phyloP scores from a whole-genome alignment of 1,140 invertebrate species.

The Triops longicaudatus region DNA sequence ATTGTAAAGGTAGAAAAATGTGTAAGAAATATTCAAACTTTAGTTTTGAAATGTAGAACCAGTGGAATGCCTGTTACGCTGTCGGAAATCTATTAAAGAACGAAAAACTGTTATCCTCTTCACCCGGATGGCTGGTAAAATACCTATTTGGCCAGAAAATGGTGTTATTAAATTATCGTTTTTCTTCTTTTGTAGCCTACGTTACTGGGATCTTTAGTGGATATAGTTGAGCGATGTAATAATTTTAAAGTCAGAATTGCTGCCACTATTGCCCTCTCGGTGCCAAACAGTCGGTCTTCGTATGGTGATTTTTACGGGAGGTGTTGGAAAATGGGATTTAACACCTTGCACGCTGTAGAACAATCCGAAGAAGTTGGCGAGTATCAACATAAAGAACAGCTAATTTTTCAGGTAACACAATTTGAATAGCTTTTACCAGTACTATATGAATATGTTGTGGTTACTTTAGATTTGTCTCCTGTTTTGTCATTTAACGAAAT shows the following conservation, averaged over 20 bases:
- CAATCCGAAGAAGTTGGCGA: constrained; percentile 59
- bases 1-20: constrained; percentile 61
- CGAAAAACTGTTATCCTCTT: constrained; percentile 41
- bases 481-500: constrained; percentile 38
- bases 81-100: constrained; percentile 67
- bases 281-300: constrained; percentile 45
- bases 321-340: constrained; percentile 59
- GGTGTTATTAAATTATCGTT: constrained; percentile 28
- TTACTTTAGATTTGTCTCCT: constrained; percentile 40
- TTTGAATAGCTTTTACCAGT: constrained; percentile 3
- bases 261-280: constrained; percentile 61
- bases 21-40: constrained; percentile 27
- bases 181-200: constrained; percentile 39
- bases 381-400: constrained; percentile 66
- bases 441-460: constrained; percentile 29
- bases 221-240: constrained; percentile 46
- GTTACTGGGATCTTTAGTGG: constrained; percentile 44
- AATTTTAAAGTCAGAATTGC: constrained; percentile 72
- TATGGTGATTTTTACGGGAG: constrained; percentile 52
- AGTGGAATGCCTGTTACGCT: constrained; percentile 86
- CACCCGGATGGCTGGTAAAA: constrained; percentile 35
- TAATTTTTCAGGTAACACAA: constrained; percentile 52
- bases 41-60: constrained; percentile 45
- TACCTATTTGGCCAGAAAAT: constrained; percentile 47
- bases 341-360: constrained; percentile 60